Base-by-base conservation (phyloP, 2,797 vertebrate genomes). In the Schizopygopsis malacanthus region DNA sequence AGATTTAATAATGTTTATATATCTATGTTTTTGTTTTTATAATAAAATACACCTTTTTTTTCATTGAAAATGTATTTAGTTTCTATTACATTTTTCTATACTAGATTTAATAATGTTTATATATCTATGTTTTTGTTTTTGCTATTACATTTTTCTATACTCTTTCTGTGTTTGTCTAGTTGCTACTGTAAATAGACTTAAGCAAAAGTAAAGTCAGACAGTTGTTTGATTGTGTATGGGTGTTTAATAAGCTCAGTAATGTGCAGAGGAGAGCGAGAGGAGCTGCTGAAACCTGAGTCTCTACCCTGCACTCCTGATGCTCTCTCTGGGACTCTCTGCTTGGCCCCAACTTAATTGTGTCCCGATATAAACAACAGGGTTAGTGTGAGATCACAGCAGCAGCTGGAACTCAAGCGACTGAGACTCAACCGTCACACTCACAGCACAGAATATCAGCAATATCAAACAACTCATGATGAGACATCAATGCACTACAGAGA, bases 351-450 rank as follows among this genome's bases (percentile, higher is more conserved):
- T 97, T 97, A 96, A 96, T 96, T 96, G 95, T 93, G 92, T 95
- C 94, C 95, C 94, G 95, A 96, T 96, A 96, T 96, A 97, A 97
- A 97, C 97, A 97, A 97, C 96, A 93, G 95, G 94, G 95, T 96
- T 96, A 97, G 96, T 97, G 95, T 97, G 96, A 96, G 95, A 95
- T 94, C 94, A 93, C 91, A 93, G 92, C 94, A 93, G 96, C 96
- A 97, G 96, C 97, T 97, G 96, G 95, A 95, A 95, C 94, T 95
- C 94, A 95, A 95, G 93, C 93, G 95, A 94, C 93, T 93, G 93
- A 92, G 92, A 92, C 91, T 94, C 94, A 94, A 92, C 93, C 41
- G 92, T 93, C 92, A 94, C 94, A 92, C 90, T 87, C 91, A 95
- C 92, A 93, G 91, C 92, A 94, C 82, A 93, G 93, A 92, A 92